Evolutionary conservation across 2,113 vertebrate species (phyloP), one percentile per base, ranked within the genome.

Genomic region (Glaucidium brasilianum): DNA sequence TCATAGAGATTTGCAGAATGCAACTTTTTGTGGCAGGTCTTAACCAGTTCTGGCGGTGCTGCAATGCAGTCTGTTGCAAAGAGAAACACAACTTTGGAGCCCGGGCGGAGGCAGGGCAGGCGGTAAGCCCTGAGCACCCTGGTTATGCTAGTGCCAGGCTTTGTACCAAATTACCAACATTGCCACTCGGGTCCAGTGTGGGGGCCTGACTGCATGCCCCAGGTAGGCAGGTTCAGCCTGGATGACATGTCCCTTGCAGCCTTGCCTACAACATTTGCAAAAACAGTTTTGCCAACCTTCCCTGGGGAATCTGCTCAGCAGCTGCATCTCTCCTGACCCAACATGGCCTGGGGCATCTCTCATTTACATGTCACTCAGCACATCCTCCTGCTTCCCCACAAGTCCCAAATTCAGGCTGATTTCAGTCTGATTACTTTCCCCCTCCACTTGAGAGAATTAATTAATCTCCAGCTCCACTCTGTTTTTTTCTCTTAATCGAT

Each of bases 361-460:
- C 83, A 95, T 97, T 97, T 97, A 84, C 96, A 88, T 92, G 94
- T 89, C 73, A 63, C 86, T 96, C 66, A 4, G 81, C 50, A 79
- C 92, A 94, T 96, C 88, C 83, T 97, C 63, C 62, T 32, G 85
- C 94, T 95, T 21, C 6, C 82, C 94, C 25, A 1, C 34, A 53
- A 97, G 93, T 91, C 97, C 94, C 90, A 88, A 68, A 92, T 89
- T 78, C 32, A 1, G 68, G 89, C 92, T 94, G 96, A 97, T 97
- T 97, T 97, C 87, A 93, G 90, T 41, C 96, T 98, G 97, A 98
- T 98, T 98, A 96, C 92, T 97, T 97, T 97, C 92, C 90, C 90
- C 95, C 95, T 96, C 93, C 80, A 80, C 78, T 83, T 91, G 95
- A 96, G 97, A 97, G 97, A 95, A 96, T 97, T 98, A 97, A 98